These are phyloP conservation scores for Netelia virgata DNA, from an alignment of 2,888 invertebrate genomes.

Conservation along the genomic window DNA sequence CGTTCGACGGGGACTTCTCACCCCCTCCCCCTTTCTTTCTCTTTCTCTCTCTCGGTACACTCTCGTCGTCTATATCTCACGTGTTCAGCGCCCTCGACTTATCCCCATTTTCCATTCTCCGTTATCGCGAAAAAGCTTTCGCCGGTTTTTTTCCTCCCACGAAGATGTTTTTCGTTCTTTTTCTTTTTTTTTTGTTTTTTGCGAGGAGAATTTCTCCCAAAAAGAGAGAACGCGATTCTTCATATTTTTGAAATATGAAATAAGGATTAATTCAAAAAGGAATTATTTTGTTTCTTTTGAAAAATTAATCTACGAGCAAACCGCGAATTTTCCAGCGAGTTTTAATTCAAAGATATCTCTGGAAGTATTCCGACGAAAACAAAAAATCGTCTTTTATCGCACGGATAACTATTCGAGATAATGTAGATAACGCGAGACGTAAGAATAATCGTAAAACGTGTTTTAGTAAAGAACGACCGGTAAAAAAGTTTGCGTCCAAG, in stretches of 20 bases:
- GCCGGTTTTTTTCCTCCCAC: neutral
- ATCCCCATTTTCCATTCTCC: neutral
- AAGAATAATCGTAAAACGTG: neutral
- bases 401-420: no score
- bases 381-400: no score
- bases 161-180: neutral
- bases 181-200: neutral
- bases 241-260: neutral
- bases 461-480: neutral
- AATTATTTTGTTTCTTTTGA: no score
- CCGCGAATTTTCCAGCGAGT: no score
- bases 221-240: no score
- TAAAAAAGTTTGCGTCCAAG: neutral
- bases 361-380: no score
- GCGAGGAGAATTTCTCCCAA: neutral
- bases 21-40: neutral
- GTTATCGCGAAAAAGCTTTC: slow-evolving; percentile 12
- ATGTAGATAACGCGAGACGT: neutral
- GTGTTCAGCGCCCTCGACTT: slow-evolving; percentile 7
- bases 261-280: no score
- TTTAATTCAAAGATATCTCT: no score
- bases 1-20: slow-evolving; percentile 39
- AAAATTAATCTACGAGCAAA: no score
- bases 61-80: neutral
- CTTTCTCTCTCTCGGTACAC: neutral